Base-by-base conservation (phyloP, 2,113 vertebrate genomes). In the Pterocles gutturalis region DNA sequence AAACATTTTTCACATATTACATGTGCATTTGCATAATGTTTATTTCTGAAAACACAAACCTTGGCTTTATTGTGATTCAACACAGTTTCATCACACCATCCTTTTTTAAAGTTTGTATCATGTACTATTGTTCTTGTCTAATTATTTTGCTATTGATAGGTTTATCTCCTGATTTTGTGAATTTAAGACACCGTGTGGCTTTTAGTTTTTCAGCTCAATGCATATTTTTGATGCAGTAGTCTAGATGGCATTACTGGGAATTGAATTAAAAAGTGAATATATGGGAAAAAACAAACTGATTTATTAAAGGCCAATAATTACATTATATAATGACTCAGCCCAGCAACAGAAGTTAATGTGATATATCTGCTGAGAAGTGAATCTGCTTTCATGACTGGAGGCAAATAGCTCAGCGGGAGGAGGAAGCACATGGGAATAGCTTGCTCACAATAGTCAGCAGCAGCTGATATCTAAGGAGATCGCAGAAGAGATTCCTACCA, bases 331-430 rank as follows among this genome's bases (percentile, higher is more conserved):
- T 69, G 69, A 69, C 33, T 89, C 77, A 91, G 55, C 10, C 5
- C 8, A 94, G 84, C 70, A 89, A 48, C 70, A 79, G 36, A 94
- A 95, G 29, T 84, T 79, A 75, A 71, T 65, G 61, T 79, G 60
- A 48, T 89, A 34, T 75, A 65, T 90, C 72, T 94, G 69, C 33
- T 82, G 43, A 49, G 83, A 89, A 82, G 57, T 26, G 69, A 87
- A 79, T 84, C 61, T 93, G 65, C 79, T 84, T 82, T 91, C 77
- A 70, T 76, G 91, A 67, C 72, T 71, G 77, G 55, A 84, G 77
- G 80, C 60, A 46, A 89, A 84, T 21, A 75, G 38, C 72, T 95
- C 72, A 84, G 81, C 81, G 82, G 69, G 72, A 92, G 66, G 49
- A 86, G 48, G 69, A 69, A 82, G 48, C 83, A 62, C 83, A 48